Evolutionary conservation across 1,140 invertebrate species (phyloP).

Genomic region (Euwallacea similis): DNA sequence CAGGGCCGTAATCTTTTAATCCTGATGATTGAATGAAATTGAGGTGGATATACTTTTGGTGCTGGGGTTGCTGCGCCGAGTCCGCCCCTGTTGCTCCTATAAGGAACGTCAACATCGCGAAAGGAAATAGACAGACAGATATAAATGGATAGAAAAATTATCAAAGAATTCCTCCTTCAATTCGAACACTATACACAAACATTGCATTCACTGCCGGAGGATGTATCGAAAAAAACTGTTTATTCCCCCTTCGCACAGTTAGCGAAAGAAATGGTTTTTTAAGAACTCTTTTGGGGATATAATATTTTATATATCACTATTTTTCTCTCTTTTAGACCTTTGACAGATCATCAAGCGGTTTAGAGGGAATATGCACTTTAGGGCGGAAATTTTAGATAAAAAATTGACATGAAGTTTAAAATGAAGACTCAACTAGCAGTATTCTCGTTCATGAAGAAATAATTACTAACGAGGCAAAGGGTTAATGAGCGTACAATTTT

Average conservation of each 20-base stretch:
- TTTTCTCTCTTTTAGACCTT: conserved; percentile 9
- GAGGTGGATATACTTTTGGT: too few species aligned
- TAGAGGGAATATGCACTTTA: too few species aligned
- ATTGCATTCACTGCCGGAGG: conserved; percentile 41
- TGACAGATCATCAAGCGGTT: neutral
- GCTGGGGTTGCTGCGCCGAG: too few species aligned
- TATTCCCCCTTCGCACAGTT: conserved; percentile 27
- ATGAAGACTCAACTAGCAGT: neutral
- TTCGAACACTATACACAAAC: conserved; percentile 50
- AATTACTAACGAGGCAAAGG: neutral
- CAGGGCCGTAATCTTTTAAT: neutral
- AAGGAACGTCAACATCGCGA: conserved; percentile 52
- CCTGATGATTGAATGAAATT: too few species aligned
- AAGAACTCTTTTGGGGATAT: conserved; percentile 22
- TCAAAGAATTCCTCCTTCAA: conserved; percentile 55
- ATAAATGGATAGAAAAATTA: conserved; percentile 59
- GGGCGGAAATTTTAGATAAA: too few species aligned
- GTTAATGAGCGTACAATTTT: neutral
- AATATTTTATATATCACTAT: conserved; percentile 14
- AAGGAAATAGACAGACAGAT: conserved; percentile 57
- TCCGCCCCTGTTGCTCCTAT: neutral
- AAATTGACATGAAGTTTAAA: neutral
- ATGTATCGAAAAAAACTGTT: conserved; percentile 37
- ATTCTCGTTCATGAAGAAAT: too few species aligned
- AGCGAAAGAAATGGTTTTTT: conserved; percentile 29